Evolutionary conservation across 2,888 invertebrate genomes (phyloP), one percentile per base, ranked within the genome.

Genomic region (Meiosimyza decipiens): DNA sequence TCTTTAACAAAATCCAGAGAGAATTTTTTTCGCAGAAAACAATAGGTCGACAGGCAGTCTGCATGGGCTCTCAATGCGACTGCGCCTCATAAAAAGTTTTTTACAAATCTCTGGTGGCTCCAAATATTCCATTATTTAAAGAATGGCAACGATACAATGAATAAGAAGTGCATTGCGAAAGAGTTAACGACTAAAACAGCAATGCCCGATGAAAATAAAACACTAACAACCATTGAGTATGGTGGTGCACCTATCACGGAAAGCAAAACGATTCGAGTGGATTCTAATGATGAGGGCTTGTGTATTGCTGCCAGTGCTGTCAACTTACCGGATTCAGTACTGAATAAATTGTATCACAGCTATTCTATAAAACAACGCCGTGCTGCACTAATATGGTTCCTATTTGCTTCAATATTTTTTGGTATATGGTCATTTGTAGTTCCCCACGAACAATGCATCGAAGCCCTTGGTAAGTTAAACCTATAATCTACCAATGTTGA

Each of bases 281-380:
- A 74, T 51, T 68, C 74, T 68, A 81, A 79, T 40, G 77, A 76
- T 50, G 80, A 78, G 6, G 79, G 79, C 18, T 40, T 62, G 60
- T 52, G 40, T 33, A 80, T 1, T 77, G 79, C 22, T 12, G 84
- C 80, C 15, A 81, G 80, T 63, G 80, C 83, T 59, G 86, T 87
- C 55, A 82, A 81, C 50, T 80, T 87, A 40, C 86, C 90, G 51
- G 91, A 91, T 80, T 88, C 89, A 11, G 90, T 91, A 67, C 88
- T 93, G 77, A 92, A 93, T 82, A 89, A 90, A 80, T 88, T 93
- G 6, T 94, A 93, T 83, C 91, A 92, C 78, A 91, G 91, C 75
- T 93, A 93, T 85, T 91, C 91, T 80, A 89, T 91, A 62, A 91
- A 92, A 80, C 93, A 93, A 83, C 91, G 93, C 80, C 89, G 92